Evolutionary conservation across 1,140 invertebrate genomes (phyloP).

Genomic region (Pachypeltis micranthus): DNA sequence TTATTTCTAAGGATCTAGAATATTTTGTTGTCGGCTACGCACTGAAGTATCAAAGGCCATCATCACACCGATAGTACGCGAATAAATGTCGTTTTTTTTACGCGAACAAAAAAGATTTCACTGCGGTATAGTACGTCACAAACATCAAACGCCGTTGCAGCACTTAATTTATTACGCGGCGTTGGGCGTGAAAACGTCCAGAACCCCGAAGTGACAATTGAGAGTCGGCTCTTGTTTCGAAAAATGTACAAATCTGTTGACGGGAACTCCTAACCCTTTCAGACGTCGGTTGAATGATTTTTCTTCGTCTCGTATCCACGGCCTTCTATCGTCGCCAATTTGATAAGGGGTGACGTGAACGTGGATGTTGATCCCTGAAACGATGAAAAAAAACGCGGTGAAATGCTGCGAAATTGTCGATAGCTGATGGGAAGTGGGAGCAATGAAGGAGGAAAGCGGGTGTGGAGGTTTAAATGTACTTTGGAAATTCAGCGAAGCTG

Average conservation of each 20-base stretch:
- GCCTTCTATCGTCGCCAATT: conserved; percentile 54
- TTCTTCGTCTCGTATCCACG: conserved; percentile 74
- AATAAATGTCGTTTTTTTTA: neutral
- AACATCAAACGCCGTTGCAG: neutral
- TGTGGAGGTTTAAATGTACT: no score
- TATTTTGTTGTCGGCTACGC: no score
- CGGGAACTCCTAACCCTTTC: conserved; percentile 45
- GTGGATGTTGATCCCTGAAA: conserved; percentile 48
- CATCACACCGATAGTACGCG: neutral
- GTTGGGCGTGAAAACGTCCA: conserved; percentile 40
- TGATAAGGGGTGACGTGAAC: conserved; percentile 79
- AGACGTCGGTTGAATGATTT: conserved; percentile 56
- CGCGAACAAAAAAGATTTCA: neutral
- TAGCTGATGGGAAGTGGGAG: conserved; percentile 1
- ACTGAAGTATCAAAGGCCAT: no score
- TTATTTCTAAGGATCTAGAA: no score
- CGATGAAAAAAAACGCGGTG: neutral
- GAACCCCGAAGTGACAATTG: conserved; percentile 55
- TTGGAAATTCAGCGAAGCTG: no score
- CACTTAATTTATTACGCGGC: neutral
- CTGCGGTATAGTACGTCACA: neutral
- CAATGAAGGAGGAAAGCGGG: neutral
- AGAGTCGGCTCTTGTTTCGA: conserved; percentile 46
- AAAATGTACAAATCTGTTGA: conserved; percentile 52
- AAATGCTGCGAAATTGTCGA: neutral